Evolutionary conservation across 2,888 invertebrate genomes (phyloP), one percentile per base, ranked within the genome.

Genomic region (Xylocampa areola): DNA sequence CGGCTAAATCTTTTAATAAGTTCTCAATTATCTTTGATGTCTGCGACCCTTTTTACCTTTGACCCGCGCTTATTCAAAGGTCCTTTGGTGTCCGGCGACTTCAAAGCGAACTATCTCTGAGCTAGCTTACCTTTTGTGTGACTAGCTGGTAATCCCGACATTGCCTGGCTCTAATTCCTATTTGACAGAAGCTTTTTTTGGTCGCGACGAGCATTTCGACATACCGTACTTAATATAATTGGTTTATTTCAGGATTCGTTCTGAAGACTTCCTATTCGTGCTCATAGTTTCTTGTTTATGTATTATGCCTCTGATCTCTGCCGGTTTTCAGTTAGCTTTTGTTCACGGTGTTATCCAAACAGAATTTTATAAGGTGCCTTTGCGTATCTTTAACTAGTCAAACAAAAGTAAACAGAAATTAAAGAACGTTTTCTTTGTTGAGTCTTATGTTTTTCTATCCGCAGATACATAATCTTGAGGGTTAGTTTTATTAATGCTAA

Each of bases 11-110:
- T 86, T 86, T 82, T 84, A 87, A 89, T 86, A 86, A 82, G 79
- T 86, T 79, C 75, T 84, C 85, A 84, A 88, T 89, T 87, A 90
- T 88, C 87, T 90, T 90, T 90, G 89, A 89, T 84, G 81, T 85
- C 73, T 81, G 79, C 71, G 86, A 84, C 87, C 89, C 86, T 87
- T 90, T 88, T 85, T 85, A 87, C 88, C 85, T 90, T 89, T 90
- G 88, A 88, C 84, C 86, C 80, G 66, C 70, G 79, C 76, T 81
- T 81, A 77, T 82, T 84, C 81, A 87, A 87, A 89, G 84, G 80
- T 80, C 76, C 77, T 83, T 83, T 80, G 74, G 70, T 80, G 73
- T 78, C 75, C 76, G 76, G 66, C 52, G 68, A 87, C 85, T 87
- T 90, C 89, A 90, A 91, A 92, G 87, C 61, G 67, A 87, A 86